These are phyloP conservation scores for Mustelus asterias DNA, from an alignment of 2,113 vertebrate genomes.

Conservation along the genomic window DNA sequence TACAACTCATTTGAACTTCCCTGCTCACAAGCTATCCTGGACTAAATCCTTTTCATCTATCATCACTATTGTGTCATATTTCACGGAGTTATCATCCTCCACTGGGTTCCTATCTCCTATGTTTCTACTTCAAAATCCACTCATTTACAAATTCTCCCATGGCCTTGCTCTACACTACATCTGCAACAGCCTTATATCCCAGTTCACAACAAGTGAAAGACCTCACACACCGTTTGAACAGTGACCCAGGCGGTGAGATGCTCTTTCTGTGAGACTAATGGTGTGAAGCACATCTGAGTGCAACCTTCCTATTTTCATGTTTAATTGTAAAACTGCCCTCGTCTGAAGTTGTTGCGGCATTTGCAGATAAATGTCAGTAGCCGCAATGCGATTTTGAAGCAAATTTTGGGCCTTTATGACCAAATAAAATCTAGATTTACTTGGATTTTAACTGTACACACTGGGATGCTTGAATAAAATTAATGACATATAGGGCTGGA, in stretches of 20 bases:
- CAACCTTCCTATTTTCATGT: background rate
- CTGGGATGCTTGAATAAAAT: background rate
- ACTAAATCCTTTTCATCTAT: background rate
- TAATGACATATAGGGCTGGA: background rate
- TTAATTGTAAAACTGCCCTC: background rate
- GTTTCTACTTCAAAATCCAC: background rate
- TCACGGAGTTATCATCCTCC: background rate
- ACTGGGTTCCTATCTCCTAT: background rate
- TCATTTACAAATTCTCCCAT: background rate
- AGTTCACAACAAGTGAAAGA: too few relatives aligned
- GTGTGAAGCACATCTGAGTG: background rate
- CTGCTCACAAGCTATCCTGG: background rate
- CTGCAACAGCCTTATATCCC: too few relatives aligned
- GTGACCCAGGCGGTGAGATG: background rate
- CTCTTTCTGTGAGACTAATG: background rate
- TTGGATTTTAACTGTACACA: background rate
- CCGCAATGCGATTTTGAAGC: background rate
- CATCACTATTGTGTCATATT: too few relatives aligned
- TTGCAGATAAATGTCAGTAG: background rate
- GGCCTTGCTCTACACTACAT: background rate
- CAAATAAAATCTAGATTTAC: background rate
- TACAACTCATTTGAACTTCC: background rate
- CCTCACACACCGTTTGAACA: too few relatives aligned
- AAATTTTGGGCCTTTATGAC: background rate
- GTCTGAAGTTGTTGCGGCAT: background rate